Percentiles rank a stretch among this genome's conserved stretches.
Conservation (phyloP, 2,888 invertebrate species). For the Nomada fucata region DNA sequence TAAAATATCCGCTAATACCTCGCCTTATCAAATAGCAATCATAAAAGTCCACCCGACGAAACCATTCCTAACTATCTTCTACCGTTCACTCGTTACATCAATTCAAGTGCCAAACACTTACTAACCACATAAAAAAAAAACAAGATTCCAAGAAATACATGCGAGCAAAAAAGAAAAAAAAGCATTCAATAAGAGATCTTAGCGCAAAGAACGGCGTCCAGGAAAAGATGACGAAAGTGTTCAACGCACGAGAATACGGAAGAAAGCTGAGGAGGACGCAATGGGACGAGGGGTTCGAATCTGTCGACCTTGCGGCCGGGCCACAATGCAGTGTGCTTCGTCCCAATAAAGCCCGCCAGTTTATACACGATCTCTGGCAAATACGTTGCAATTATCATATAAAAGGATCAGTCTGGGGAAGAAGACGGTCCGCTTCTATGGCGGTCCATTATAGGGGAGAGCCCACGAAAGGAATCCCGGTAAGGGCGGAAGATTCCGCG, state of each 20-base stretch:
- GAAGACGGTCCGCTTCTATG: constrained; percentile 65
- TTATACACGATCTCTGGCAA: constrained; percentile 79
- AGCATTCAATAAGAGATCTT: background rate
- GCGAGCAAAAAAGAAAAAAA: background rate
- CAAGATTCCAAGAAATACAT: too few species aligned
- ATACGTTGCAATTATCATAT: constrained; percentile 83
- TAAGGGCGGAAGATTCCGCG: constrained; percentile 50
- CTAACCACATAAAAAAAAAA: too few species aligned
- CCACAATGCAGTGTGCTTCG: constrained; percentile 64
- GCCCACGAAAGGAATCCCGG: constrained; percentile 66
- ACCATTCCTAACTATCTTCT: too few species aligned
- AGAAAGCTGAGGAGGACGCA: constrained; percentile 15
- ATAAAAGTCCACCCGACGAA: too few species aligned
- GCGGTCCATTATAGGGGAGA: constrained; percentile 65
- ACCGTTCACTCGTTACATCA: too few species aligned
- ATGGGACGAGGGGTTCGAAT: constrained; percentile 48
- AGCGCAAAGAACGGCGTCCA: background rate
- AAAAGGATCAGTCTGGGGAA: constrained; percentile 78
- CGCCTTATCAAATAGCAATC: too few species aligned
- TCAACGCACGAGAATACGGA: background rate
- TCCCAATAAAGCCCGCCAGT: constrained; percentile 77
- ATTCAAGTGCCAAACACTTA: too few species aligned
- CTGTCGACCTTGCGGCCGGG: constrained; percentile 49
- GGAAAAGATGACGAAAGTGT: constrained; percentile 6
- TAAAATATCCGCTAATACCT: too few species aligned